A percentile compares a stretch with the other conserved stretches of the same genome.
phyloP scores from a whole-genome alignment of 2,797 vertebrate species.

The Melanogrammus aeglefinus region DNA sequence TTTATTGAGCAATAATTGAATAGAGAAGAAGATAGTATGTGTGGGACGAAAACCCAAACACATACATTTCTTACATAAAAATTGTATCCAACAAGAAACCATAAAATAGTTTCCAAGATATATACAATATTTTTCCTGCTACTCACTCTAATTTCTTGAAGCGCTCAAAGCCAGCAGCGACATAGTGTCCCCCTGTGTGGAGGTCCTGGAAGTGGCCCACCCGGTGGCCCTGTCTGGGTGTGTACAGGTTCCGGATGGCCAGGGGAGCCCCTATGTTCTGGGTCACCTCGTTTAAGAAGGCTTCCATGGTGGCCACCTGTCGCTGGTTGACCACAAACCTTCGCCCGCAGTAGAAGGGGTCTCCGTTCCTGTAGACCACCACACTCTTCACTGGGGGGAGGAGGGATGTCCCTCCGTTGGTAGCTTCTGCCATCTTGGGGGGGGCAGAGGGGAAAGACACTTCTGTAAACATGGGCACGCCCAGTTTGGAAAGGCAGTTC shows the following conservation, averaged over 20 bases:
- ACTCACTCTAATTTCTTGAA: constrained; percentile 89
- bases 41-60: neutral
- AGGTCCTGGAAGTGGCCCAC: constrained; percentile 76
- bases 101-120: too few species aligned
- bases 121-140: neutral
- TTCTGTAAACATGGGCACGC: neutral
- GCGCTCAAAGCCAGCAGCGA: constrained; percentile 85
- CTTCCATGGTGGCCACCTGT: constrained; percentile 81
- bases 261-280: constrained; percentile 71
- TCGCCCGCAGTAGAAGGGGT: constrained; percentile 81
- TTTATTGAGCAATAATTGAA: neutral
- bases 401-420: constrained; percentile 33
- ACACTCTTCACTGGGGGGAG: constrained; percentile 81
- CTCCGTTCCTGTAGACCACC: constrained; percentile 86
- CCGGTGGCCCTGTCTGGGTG: constrained; percentile 74
- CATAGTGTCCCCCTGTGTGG: constrained; percentile 79
- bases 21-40: too few species aligned
- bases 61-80: neutral
- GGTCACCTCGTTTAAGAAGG: constrained; percentile 86
- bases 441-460: neutral
- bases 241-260: constrained; percentile 85
- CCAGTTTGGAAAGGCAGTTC: neutral
- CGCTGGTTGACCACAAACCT: constrained; percentile 83
- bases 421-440: constrained; percentile 58
- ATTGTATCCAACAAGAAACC: too few species aligned